Evolutionary conservation across 1,140 invertebrate species (phyloP).

Genomic region (Rhagoletis zephyria): DNA sequence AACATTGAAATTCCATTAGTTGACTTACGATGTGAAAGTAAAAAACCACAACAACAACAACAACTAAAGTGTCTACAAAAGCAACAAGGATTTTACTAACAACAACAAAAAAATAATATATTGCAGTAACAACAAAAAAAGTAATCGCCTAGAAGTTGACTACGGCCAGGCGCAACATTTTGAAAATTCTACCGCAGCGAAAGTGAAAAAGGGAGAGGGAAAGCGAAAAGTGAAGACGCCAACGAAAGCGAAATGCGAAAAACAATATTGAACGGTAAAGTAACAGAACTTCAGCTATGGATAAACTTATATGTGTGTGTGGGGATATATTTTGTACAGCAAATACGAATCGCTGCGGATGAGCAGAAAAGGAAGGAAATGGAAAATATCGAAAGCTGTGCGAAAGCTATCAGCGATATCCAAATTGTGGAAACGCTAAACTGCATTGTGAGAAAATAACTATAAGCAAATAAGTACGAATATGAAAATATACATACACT

Average conservation of each 20-base stretch:
- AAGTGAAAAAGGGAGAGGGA: slow-evolving; percentile 24
- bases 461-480: background rate
- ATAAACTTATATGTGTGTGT: background rate
- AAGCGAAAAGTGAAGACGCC: background rate
- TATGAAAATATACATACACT: background rate
- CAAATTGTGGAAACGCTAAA: background rate
- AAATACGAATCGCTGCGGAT: slow-evolving; percentile 9
- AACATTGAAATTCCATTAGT: slow-evolving; percentile 57
- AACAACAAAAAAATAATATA: background rate
- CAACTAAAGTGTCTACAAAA: background rate
- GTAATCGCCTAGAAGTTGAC: background rate
- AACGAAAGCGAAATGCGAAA: slow-evolving; percentile 17
- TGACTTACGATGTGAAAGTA: background rate
- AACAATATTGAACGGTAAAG: background rate
- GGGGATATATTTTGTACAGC: background rate
- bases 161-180: background rate
- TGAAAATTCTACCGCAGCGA: background rate
- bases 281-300: no score
- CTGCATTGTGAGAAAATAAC: background rate
- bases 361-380: slow-evolving; percentile 6
- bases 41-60: background rate
- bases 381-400: background rate
- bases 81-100: background rate
- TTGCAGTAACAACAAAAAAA: background rate
- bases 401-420: slow-evolving; percentile 10